Conservation (phyloP, 1,140 invertebrate species). For the Magallana gigas region DNA sequence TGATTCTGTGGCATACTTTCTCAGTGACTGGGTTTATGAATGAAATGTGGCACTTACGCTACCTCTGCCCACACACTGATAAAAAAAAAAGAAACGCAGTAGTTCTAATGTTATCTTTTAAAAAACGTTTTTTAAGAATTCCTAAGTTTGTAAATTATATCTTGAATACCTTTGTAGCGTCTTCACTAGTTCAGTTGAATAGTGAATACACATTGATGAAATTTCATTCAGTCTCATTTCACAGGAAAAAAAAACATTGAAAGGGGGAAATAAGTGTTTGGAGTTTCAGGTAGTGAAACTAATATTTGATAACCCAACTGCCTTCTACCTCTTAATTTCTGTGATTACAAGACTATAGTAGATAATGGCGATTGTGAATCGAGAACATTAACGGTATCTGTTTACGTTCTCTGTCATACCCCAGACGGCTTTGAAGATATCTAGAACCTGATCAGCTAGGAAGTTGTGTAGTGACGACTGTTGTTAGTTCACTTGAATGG, state of each 20-base stretch:
- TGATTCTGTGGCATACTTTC: constrained; percentile 25
- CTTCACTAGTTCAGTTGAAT: not conserved
- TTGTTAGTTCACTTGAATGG: not conserved
- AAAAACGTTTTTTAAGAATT: not conserved
- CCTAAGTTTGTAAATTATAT: not conserved
- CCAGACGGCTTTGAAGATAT: constrained; percentile 19
- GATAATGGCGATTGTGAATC: constrained; percentile 20
- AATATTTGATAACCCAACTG: constrained; percentile 34
- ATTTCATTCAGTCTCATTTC: too few relatives aligned
- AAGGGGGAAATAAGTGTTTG: too few relatives aligned
- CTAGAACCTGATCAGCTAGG: not conserved
- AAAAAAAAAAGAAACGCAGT: not conserved
- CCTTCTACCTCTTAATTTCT: constrained; percentile 28
- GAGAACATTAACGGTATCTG: constrained; percentile 1
- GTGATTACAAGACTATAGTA: constrained; percentile 36
- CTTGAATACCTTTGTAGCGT: not conserved
- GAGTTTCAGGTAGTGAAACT: constrained; percentile 16
- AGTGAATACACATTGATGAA: not conserved
- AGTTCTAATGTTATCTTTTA: not conserved
- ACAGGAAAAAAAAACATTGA: too few relatives aligned
- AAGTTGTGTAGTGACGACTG: constrained; percentile 24
- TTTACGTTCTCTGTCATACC: constrained; percentile 22
- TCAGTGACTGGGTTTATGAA: constrained; percentile 26
- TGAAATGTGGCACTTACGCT: not conserved
- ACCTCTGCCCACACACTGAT: constrained; percentile 15